Conservation (phyloP, 2,113 vertebrate species). For the Sarotherodon lohbergeri region DNA sequence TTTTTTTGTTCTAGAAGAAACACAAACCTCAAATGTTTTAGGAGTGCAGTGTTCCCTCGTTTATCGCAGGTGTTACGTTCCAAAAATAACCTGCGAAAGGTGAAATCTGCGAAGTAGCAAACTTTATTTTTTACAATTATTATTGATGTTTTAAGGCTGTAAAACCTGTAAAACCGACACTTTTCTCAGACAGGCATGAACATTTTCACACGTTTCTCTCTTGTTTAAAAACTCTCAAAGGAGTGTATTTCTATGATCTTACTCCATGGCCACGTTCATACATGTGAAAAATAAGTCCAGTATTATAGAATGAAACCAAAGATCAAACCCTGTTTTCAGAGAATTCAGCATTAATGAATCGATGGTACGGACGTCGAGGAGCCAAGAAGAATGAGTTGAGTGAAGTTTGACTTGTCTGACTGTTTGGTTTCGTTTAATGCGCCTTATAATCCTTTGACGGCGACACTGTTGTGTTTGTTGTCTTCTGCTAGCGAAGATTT, state of each 20-base stretch:
- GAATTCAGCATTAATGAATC: rapidly evolving
- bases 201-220: not conserved
- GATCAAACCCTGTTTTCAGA: not conserved
- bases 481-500: not conserved
- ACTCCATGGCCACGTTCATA: too few species aligned
- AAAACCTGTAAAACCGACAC: rapidly evolving
- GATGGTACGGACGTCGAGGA: rapidly evolving
- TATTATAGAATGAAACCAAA: not conserved
- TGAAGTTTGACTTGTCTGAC: rapidly evolving
- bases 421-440: rapidly evolving
- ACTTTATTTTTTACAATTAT: rapidly evolving
- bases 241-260: not conserved
- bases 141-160: not conserved
- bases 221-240: not conserved
- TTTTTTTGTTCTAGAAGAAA: not conserved
- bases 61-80: rapidly evolving
- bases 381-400: not conserved
- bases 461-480: not conserved
- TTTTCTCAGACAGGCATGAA: not conserved
- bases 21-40: not conserved
- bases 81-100: not conserved
- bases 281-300: not conserved
- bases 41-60: not conserved
- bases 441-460: rapidly evolving
- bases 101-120: not conserved